Percentiles rank a stretch among this genome's conserved stretches.
phyloP scores from a whole-genome alignment of 2,113 vertebrate genomes.

The Epinephelus moara region DNA sequence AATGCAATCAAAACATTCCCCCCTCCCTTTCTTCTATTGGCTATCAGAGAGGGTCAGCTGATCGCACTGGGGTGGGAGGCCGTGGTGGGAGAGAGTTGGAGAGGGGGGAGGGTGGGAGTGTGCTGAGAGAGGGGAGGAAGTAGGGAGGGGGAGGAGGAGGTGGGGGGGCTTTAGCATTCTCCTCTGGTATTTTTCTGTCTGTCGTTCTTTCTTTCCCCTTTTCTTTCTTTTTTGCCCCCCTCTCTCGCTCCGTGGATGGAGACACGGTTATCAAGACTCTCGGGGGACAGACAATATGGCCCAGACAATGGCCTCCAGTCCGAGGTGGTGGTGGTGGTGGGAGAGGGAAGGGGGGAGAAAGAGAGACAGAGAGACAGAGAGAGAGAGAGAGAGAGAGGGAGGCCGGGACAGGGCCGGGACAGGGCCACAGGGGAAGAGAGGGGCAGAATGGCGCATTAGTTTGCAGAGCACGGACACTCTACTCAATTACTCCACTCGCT shows the following conservation, averaged over 20 bases:
- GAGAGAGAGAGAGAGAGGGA: slow-evolving; percentile 33
- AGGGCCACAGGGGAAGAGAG: slow-evolving; percentile 73
- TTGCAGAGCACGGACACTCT: slow-evolving; percentile 79
- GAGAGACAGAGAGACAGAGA: slow-evolving; percentile 43
- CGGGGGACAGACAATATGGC: slow-evolving; percentile 79
- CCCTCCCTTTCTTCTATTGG: slow-evolving; percentile 48
- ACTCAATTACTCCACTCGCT: slow-evolving; percentile 80
- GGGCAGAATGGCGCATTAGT: slow-evolving; percentile 79
- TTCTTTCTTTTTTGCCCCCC: slow-evolving; percentile 49
- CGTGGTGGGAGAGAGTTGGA: slow-evolving; percentile 40
- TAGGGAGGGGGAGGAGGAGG: slow-evolving; percentile 9
- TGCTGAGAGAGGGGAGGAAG: slow-evolving; percentile 52
- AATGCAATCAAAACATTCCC: slow-evolving; percentile 35
- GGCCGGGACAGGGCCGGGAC: slow-evolving; percentile 62
- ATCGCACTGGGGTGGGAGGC: slow-evolving; percentile 77
- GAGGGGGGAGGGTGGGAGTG: slow-evolving; percentile 22
- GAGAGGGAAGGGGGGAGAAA: slow-evolving; percentile 6
- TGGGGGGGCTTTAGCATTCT: slow-evolving; percentile 79
- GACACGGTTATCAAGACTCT: slow-evolving; percentile 87
- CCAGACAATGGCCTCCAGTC: slow-evolving; percentile 81
- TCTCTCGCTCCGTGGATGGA: slow-evolving; percentile 74
- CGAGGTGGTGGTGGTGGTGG: slow-evolving; percentile 61
- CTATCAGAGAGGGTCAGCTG: slow-evolving; percentile 78
- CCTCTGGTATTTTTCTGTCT: slow-evolving; percentile 83
- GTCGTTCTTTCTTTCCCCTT: slow-evolving; percentile 65